Evolutionary conservation across 2,113 vertebrate species (phyloP).

Genomic region (Reinhardtius hippoglossoides): DNA sequence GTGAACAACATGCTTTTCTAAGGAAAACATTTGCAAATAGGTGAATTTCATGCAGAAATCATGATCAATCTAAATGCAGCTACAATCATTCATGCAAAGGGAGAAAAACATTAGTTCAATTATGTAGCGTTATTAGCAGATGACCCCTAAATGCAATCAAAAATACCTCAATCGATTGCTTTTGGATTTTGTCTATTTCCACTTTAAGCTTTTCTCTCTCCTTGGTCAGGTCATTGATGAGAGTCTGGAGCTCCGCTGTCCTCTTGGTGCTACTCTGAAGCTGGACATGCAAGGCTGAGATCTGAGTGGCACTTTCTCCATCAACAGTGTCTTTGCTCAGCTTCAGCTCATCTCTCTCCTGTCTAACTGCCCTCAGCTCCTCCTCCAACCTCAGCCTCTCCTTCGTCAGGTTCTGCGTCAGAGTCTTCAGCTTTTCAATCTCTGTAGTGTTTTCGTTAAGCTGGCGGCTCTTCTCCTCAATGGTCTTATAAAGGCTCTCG

Average conservation of each 20-base stretch:
- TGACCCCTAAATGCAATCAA: constrained; percentile 63
- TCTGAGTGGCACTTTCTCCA: constrained; percentile 84
- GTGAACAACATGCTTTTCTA: constrained; percentile 32
- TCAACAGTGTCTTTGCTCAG: constrained; percentile 83
- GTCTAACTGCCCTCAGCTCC: constrained; percentile 86
- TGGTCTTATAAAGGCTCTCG: constrained; percentile 91
- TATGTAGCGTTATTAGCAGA: constrained; percentile 20
- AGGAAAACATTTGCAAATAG: constrained; percentile 12
- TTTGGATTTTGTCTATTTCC: constrained; percentile 99
- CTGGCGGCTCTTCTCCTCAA: constrained; percentile 92
- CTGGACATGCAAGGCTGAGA: constrained; percentile 90
- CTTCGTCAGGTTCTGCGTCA: constrained; percentile 94
- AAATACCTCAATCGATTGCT: constrained; percentile 96
- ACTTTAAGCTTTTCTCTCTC: constrained; percentile 97
- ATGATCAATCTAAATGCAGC: not conserved
- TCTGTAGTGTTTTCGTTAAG: constrained; percentile 91
- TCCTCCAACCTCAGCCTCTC: constrained; percentile 93
- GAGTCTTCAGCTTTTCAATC: constrained; percentile 90
- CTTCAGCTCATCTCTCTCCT: constrained; percentile 89
- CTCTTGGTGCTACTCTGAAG: constrained; percentile 92
- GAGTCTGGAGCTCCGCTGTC: constrained; percentile 90
- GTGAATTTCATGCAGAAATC: constrained; percentile 33
- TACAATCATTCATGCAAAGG: constrained; percentile 60
- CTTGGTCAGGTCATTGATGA: constrained; percentile 96
- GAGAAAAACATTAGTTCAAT: constrained; percentile 15